Conservation (phyloP, 2,113 vertebrate species). For the Emydocephalus ijimae region DNA sequence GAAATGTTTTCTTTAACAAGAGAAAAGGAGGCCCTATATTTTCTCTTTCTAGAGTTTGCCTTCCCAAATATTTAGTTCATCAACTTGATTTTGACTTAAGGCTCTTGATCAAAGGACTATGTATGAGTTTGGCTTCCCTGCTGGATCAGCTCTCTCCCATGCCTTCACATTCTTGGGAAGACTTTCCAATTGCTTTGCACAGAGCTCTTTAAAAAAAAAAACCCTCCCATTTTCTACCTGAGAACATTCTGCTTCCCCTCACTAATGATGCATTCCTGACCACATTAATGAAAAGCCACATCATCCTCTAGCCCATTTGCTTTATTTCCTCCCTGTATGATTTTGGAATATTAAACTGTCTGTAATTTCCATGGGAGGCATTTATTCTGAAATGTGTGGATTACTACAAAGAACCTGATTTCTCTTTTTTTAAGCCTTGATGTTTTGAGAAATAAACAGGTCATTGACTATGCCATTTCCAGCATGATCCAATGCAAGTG, state of each 20-base stretch:
- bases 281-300: background rate
- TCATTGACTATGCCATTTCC: background rate
- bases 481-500: background rate
- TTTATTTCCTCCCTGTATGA: background rate
- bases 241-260: background rate
- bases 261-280: background rate
- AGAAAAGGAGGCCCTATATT: background rate
- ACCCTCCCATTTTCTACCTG: background rate
- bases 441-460: background rate
- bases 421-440: accelerated
- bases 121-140: too few species aligned
- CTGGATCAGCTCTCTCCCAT: background rate
- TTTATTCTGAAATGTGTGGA: background rate
- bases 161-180: background rate
- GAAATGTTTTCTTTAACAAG: background rate
- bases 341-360: slow-evolving; percentile 8
- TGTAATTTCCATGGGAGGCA: slow-evolving; percentile 11
- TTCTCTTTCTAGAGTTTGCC: background rate
- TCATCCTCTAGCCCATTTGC: background rate
- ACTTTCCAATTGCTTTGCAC: background rate
- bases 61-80: background rate
- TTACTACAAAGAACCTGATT: background rate
- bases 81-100: background rate
- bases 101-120: background rate
- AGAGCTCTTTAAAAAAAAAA: background rate